Evolutionary conservation across 92 coral and sea anemone genomes (phyloP), one percentile per base, ranked within the genome.

Genomic region (Phenganax subtilis): DNA sequence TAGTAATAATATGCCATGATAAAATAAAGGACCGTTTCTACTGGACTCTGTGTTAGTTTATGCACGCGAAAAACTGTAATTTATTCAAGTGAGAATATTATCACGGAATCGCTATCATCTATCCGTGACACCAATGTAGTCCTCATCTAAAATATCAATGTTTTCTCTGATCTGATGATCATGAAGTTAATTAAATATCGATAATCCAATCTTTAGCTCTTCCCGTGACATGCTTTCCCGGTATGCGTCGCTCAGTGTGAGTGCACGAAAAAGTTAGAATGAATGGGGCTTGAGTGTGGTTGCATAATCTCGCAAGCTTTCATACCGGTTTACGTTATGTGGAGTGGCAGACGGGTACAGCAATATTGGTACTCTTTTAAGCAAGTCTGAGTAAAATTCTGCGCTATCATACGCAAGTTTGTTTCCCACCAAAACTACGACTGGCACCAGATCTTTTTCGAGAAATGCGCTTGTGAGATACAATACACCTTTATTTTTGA

Each of bases 81-180:
- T 14, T 73, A 53, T 54, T 52, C 59, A 28, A 59, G 20, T 62
- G 63, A 84, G 78, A 88, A 90, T 75, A 85, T 85, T 66, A 88
- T 89, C 9, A 89, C 90, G 85, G 91, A 93, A 69, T 91, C 97
- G 61, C 97, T 91, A 70, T 93, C 91, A 56, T 93, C 93, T 30
- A 93, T 89, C 62, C 25, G 25, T 20, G 25, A 91, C 91, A 0
- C 97, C 97, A 58, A 89, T 91, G 11, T 90, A 88, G 70, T 93
- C 96, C 6, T 76, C 58, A 73, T 93, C 97, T 64, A 93, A 69
- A 71, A 91, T 12, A 20, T 88, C 86, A 12, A 89, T 91, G 11
- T 91, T 84, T 75, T 86, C 90, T 12, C 88, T 92, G 31, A 93
- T 81, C 55, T 89, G 87, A 59, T 59, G 84, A 54, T 82, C 89